Conservation (phyloP, 92 coral and sea anemone genomes). For the Epizoanthus illoricatus region DNA sequence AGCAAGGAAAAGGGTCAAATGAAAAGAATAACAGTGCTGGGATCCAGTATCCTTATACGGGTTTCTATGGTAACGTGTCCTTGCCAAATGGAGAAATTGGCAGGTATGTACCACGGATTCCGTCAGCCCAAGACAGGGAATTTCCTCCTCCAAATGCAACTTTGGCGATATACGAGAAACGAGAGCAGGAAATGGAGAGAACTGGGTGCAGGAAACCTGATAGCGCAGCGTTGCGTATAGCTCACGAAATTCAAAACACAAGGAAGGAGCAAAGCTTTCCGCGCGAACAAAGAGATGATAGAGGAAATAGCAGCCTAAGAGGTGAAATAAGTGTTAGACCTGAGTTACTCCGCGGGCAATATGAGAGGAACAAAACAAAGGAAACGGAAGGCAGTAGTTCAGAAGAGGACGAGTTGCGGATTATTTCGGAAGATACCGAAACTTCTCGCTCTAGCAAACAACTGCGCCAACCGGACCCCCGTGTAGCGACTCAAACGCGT, state of each 20-base stretch:
- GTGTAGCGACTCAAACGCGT: neutral
- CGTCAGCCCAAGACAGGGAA: constrained; percentile 63
- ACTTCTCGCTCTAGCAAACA: constrained; percentile 5
- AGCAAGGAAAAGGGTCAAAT: constrained; percentile 2
- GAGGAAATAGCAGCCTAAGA: neutral
- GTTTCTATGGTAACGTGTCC: constrained; percentile 34
- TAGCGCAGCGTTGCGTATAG: constrained; percentile 12
- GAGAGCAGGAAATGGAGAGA: constrained; percentile 78
- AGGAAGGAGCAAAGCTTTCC: constrained; percentile 18
- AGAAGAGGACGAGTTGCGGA: constrained; percentile 52
- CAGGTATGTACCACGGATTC: constrained; percentile 49
- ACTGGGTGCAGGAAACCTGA: constrained; percentile 51
- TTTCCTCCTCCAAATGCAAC: constrained; percentile 86
- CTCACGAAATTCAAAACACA: constrained; percentile 31
- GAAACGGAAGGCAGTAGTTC: constrained; percentile 49
- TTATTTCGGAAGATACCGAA: constrained; percentile 19
- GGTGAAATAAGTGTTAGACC: constrained; percentile 11
- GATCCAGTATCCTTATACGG: neutral
- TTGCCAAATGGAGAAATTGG: constrained; percentile 44
- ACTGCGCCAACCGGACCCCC: neutral
- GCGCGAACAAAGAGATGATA: constrained; percentile 34
- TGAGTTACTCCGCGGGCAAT: constrained; percentile 15
- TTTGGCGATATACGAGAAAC: constrained; percentile 72
- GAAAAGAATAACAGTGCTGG: constrained; percentile 27
- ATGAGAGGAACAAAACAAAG: constrained; percentile 16